Evolutionary conservation across 2,113 vertebrate genomes (phyloP), one percentile per base, ranked within the genome.

Genomic region (Acanthisitta chloris): DNA sequence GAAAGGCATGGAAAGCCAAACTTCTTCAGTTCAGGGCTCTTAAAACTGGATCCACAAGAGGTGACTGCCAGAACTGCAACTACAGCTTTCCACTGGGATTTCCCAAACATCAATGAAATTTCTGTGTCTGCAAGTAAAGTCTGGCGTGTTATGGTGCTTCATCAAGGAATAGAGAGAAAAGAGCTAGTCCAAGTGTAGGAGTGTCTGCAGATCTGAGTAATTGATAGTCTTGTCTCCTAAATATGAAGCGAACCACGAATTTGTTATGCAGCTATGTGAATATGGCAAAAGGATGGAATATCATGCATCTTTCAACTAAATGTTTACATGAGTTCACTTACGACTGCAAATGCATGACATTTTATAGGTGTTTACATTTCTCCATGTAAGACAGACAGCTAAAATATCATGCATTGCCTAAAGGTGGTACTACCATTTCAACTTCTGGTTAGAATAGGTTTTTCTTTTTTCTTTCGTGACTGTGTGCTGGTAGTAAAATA

Each of bases 201-300:
- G 38, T 25, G 31, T 26, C 36, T 66, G 46, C 28, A 49, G 38
- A 72, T 26, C 29, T 25, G 8, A 25, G 74, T 73, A 77, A 74
- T 3, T 33, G 40, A 40, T 9, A 54, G 33, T 28, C 17, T 69
- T n/a, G 7, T 25, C 55, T 66, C 51, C 23, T 38, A 45, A 65
- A 57, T 38, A 18, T 1, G 49, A 74, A 52, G 29, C 25, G 67
- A 89, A 23, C 13, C 11, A 13, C 5, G 23, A 55, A 20, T 40
- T 54, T 71, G 25, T 87, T 86, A 55, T 15, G 28, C 29, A 78
- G 87, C 38, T 76, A 90, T 80, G 66, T 92, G 85, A 96, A 95
- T 97, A 97, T 97, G 97, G 97, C 96, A 98, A 98, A 98, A 98
- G 97, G 97, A 97, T 98, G 97, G 98, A 97, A 98, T 98, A 95